A percentile compares a stretch with the other conserved stretches of the same genome.
Evolutionary conservation across 2,113 vertebrate genomes (phyloP).

Genomic region (Genyomyrus donnyi): DNA sequence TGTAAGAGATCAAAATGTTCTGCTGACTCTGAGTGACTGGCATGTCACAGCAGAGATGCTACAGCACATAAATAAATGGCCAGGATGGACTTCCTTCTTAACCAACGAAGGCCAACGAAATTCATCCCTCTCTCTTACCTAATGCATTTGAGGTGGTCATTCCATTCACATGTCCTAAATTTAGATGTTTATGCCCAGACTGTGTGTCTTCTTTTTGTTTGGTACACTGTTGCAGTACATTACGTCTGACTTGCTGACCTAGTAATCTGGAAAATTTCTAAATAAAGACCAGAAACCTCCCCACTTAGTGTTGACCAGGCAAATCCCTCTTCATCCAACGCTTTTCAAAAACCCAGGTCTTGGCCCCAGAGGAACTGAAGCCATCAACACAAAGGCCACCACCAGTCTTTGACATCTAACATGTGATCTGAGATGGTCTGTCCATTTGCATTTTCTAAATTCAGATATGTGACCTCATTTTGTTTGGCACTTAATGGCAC

Average conservation of each 20-base stretch:
- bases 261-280: background rate
- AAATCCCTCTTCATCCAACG: background rate
- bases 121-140: background rate
- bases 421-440: background rate
- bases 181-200: background rate
- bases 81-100: background rate
- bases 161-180: background rate
- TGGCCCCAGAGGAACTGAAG: background rate
- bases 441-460: background rate
- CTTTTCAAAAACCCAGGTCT: background rate
- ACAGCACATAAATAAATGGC: background rate
- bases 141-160: background rate
- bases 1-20: background rate
- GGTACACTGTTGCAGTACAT: background rate
- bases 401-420: background rate
- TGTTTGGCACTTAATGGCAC: conserved; percentile 39
- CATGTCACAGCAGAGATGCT: background rate
- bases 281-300: background rate
- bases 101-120: background rate
- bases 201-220: background rate
- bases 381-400: too few species aligned
- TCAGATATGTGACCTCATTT: background rate
- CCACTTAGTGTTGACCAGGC: too few species aligned
- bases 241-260: background rate
- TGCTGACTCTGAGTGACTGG: background rate